Conservation (phyloP, 2,797 vertebrate species). For the Remorina albescens region DNA sequence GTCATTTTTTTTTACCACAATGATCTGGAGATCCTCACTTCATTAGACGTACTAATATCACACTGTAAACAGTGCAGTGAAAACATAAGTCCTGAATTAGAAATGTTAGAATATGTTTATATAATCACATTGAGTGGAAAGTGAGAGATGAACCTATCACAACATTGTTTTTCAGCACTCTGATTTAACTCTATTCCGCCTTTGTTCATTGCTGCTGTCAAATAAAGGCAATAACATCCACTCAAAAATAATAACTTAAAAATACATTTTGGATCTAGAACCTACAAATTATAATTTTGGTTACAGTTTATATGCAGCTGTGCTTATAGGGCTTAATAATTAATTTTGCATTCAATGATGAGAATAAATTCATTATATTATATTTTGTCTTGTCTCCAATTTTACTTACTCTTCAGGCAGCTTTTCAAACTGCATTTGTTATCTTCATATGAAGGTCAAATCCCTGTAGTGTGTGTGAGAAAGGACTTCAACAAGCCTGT, state of each 20-base stretch:
- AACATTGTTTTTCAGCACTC: too few species aligned
- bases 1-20: neutral
- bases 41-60: too few species aligned
- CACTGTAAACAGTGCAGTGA: too few species aligned
- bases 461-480: slow-evolving; percentile 10
- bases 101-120: neutral
- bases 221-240: too few species aligned
- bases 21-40: neutral
- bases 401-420: neutral
- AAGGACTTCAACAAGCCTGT: slow-evolving; percentile 4
- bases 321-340: neutral
- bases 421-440: neutral
- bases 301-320: neutral
- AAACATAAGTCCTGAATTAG: neutral
- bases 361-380: neutral
- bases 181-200: too few species aligned
- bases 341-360: neutral
- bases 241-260: too few species aligned
- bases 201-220: too few species aligned
- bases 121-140: too few species aligned
- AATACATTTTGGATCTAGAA: too few species aligned
- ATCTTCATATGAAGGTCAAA: slow-evolving; percentile 13
- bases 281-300: too few species aligned
- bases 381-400: neutral
- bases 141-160: too few species aligned